phyloP scores from a whole-genome alignment of 1,140 invertebrate genomes.

The Pogonus chalceus region DNA sequence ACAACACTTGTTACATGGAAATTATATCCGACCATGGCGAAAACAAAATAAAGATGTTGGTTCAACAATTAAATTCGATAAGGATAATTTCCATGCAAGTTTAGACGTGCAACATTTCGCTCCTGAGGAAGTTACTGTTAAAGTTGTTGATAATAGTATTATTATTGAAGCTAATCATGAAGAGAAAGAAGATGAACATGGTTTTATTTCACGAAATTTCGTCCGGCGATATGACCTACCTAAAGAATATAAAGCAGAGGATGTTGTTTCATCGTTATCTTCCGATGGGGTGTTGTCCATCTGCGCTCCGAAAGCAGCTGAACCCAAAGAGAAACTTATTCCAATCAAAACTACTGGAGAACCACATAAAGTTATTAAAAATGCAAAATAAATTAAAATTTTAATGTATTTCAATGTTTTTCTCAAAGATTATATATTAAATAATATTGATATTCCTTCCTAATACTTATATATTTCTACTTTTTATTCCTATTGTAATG shows the following conservation, averaged over 20 bases:
- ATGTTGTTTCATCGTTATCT: slow-evolving; percentile 48
- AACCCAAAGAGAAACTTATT: slow-evolving; percentile 33
- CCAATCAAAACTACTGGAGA: slow-evolving; percentile 41
- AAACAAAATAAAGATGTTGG: slow-evolving; percentile 29
- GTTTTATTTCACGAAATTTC: slow-evolving; percentile 56
- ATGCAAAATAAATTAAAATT: too few relatives aligned
- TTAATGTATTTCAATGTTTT: too few relatives aligned
- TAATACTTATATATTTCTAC: too few relatives aligned
- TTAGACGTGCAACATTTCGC: slow-evolving; percentile 68
- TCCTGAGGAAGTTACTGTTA: slow-evolving; percentile 70
- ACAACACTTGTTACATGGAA: too few relatives aligned
- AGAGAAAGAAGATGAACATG: slow-evolving; percentile 53
- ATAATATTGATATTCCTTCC: too few relatives aligned
- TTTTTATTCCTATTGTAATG: too few relatives aligned
- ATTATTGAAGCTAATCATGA: slow-evolving; percentile 64
- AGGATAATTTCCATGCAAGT: slow-evolving; percentile 43
- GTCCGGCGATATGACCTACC: slow-evolving; percentile 53
- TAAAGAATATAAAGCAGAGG: slow-evolving; percentile 40
- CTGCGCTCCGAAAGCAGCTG: slow-evolving; percentile 45
- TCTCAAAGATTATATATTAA: too few relatives aligned
- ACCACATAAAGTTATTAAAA: slow-evolving; percentile 30
- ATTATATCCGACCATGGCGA: slow-evolving; percentile 28
- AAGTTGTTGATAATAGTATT: slow-evolving; percentile 58
- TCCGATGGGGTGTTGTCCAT: slow-evolving; percentile 52
- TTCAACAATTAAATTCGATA: slow-evolving; percentile 41